Percentiles rank a stretch among this genome's conserved stretches.
phyloP scores from a whole-genome alignment of 1,140 invertebrate genomes.

The Pemphigus obesinymphae region DNA sequence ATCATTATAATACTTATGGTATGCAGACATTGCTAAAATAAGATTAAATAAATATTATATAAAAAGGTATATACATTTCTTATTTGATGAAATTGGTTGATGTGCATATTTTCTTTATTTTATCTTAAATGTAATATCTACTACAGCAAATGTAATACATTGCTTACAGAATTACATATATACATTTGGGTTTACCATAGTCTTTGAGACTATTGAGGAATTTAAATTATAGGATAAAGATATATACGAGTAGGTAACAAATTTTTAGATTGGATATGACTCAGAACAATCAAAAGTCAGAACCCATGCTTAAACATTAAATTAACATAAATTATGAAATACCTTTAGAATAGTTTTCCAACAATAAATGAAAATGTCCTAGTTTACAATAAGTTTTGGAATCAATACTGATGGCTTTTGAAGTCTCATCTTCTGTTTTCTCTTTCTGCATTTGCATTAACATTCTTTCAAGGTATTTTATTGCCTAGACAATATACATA shows the following conservation, averaged over 20 bases:
- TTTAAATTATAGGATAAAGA: background rate
- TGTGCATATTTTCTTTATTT: too few relatives aligned
- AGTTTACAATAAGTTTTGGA: conserved; percentile 88
- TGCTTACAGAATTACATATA: background rate
- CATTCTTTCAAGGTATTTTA: conserved; percentile 79
- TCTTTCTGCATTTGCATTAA: conserved; percentile 63
- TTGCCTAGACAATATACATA: conserved; percentile 54
- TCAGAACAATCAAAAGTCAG: too few relatives aligned
- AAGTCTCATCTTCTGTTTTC: conserved; percentile 51
- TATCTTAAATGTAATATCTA: background rate
- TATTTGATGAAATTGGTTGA: too few relatives aligned
- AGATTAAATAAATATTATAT: conserved; percentile 45
- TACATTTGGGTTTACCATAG: background rate
- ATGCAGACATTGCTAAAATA: conserved; percentile 82
- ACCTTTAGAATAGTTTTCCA: conserved; percentile 90
- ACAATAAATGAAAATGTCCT: conserved; percentile 85
- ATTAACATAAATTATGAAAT: conserved; percentile 43
- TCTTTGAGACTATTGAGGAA: background rate
- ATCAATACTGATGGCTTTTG: conserved; percentile 72
- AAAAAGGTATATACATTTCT: background rate
- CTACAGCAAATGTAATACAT: background rate
- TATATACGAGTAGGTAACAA: too few relatives aligned
- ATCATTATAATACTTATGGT: conserved; percentile 79
- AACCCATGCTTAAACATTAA: background rate
- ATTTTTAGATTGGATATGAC: background rate